A percentile compares a stretch with the other conserved stretches of the same genome.
phyloP scores from a whole-genome alignment of 2,888 invertebrate genomes.

The Seira ritae region DNA sequence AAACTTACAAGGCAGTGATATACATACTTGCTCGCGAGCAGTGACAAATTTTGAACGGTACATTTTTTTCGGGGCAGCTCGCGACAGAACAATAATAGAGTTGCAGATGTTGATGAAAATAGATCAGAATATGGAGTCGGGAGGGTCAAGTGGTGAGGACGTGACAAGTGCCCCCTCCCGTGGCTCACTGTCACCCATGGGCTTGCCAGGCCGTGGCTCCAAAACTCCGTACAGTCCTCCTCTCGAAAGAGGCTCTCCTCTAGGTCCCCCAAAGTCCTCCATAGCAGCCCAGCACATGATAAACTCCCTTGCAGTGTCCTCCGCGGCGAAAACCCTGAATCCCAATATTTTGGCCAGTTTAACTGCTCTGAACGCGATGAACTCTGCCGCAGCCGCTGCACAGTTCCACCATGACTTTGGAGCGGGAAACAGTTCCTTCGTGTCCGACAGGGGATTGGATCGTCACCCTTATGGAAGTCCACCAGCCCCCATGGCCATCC shows the following conservation, averaged over 20 bases:
- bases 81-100: constrained; percentile 31
- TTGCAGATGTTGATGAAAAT: constrained; percentile 74
- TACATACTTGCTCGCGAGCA: background rate
- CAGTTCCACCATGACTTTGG: constrained; percentile 73
- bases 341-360: constrained; percentile 73
- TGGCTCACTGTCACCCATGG: constrained; percentile 72
- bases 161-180: constrained; percentile 72
- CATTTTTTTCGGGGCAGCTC: constrained; percentile 36
- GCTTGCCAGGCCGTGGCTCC: constrained; percentile 68
- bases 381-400: constrained; percentile 72
- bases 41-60: background rate
- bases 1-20: background rate
- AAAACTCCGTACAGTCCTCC: constrained; percentile 71
- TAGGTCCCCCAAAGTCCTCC: constrained; percentile 85
- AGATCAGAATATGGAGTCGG: constrained; percentile 73
- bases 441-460: constrained; percentile 79
- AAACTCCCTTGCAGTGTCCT: constrained; percentile 82
- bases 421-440: constrained; percentile 77
- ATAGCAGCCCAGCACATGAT: constrained; percentile 87
- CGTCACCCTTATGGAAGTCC: constrained; percentile 87
- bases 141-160: constrained; percentile 73
- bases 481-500: constrained; percentile 87
- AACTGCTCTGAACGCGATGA: constrained; percentile 73
- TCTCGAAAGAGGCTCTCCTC: constrained; percentile 78
- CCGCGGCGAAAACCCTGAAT: constrained; percentile 71